These are phyloP conservation scores for Phasianus colchicus DNA, from an alignment of 2,113 vertebrate genomes.

Conservation along the genomic window DNA sequence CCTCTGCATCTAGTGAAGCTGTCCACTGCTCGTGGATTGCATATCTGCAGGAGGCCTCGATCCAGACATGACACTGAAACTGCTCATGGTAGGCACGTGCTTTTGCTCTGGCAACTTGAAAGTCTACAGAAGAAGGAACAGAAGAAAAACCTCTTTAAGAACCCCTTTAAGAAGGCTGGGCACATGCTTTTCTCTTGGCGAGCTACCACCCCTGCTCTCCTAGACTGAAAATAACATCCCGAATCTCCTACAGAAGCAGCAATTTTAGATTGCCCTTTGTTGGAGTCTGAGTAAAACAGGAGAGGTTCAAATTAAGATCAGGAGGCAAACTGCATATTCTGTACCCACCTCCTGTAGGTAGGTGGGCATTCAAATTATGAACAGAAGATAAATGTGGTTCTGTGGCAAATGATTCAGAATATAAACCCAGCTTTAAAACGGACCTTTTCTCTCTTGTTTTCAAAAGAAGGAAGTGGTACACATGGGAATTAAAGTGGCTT, in stretches of 20 bases:
- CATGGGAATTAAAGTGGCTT: not conserved
- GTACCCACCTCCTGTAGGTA: not conserved
- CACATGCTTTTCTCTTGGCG: not conserved
- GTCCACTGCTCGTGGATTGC: not conserved
- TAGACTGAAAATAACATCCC: not conserved
- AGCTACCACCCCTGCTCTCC: not conserved
- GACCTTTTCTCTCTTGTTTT: not conserved
- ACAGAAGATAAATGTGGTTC: not conserved
- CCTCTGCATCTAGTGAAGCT: not conserved
- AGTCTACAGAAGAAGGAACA: not conserved
- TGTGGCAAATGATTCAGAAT: not conserved
- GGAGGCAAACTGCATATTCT: not conserved
- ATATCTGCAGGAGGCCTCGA: not conserved
- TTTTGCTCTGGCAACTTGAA: not conserved
- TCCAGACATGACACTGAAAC: not conserved
- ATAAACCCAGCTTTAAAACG: not conserved
- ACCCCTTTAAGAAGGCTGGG: not conserved
- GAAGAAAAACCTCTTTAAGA: not conserved
- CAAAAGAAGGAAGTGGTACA: not conserved
- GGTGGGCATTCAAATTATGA: not conserved
- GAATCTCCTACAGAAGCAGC: not conserved
- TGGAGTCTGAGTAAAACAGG: not conserved
- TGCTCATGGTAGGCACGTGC: not conserved
- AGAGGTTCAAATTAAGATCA: slow-evolving; percentile 3
- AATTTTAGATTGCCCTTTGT: not conserved